Base-by-base conservation (phyloP, 2,888 invertebrate species). In the Zhengitettix transpicula region DNA sequence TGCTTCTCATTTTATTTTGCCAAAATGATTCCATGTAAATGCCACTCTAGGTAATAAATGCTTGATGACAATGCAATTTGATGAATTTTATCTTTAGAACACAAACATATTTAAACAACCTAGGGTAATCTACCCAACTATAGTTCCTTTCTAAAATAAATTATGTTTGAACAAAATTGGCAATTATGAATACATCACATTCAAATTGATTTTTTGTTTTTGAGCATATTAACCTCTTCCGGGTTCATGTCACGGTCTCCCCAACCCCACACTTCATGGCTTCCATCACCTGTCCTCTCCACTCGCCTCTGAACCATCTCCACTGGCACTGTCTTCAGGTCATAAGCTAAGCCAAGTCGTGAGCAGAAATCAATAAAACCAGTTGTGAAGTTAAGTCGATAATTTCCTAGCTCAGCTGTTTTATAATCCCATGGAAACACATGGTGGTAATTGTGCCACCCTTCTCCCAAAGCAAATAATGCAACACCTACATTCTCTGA, bases 351-450 rank as follows among this genome's bases (percentile, higher is more conserved):
- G 16, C 94, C 94, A 65, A 93, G 75, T 71, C 81, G 82, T 12
- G 89, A 85, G 74, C 87, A 88, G 69, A 87, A 79, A 70, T 91
- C 87, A 66, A 91, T 87, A 70, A 90, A 85, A 12, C 77, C 74
- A 0, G 87, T 85, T 0, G 89, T 87, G 66, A 85, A 75, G 71
- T 91, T 91, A 12, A 15, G 10, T 9, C 40, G 41, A 71, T 81
- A 82, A 68, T 82, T 81, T 28, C 88, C 88, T 51, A 87, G 78
- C 70, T 90, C 90, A 15, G 87, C 83, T 5, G 89, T 85, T 69
- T 87, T 84, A 77, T 90, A 90, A 69, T 90, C 89, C 83, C 87
- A 87, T 9, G 90, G 90, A 77, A 89, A 90, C 7, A 74, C 72
- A 66, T 80, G 80, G 66, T 80, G 80, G 68, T 77, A 80, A 68